A percentile compares a stretch with the other conserved stretches of the same genome.
phyloP scores from a whole-genome alignment of 2,888 invertebrate genomes.

The Yponomeuta plumbellus region DNA sequence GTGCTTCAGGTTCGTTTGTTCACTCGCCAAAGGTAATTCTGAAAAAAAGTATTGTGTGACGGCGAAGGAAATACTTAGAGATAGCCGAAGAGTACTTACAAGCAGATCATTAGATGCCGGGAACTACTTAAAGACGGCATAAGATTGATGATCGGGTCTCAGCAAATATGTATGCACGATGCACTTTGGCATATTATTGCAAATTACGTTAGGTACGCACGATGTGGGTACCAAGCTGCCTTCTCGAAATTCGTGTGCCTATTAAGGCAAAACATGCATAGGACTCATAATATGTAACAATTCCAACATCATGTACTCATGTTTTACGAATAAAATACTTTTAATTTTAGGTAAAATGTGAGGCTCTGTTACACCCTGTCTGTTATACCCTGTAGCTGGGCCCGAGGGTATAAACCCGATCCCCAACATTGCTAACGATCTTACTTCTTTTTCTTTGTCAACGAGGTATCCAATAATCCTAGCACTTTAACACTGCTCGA shows the following conservation, averaged over 20 bases:
- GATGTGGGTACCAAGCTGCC: too few species aligned
- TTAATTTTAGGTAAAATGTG: too few species aligned
- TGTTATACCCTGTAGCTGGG: background rate
- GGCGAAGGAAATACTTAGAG: background rate
- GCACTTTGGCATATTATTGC: background rate
- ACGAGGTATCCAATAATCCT: slow-evolving; percentile 6
- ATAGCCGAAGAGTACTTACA: background rate
- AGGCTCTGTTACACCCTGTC: background rate
- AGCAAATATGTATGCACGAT: background rate
- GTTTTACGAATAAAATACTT: too few species aligned
- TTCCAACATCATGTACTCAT: too few species aligned
- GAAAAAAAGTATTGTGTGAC: background rate
- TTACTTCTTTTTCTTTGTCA: background rate
- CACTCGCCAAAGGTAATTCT: background rate
- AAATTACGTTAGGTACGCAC: background rate
- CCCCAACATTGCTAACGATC: background rate
- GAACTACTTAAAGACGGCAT: background rate
- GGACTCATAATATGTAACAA: too few species aligned
- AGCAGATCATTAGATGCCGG: background rate
- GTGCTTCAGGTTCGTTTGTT: slow-evolving; percentile 50
- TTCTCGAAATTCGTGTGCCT: too few species aligned
- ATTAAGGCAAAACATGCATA: too few species aligned
- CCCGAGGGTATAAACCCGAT: background rate
- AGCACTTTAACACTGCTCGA: slow-evolving; percentile 8
- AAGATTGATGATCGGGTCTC: background rate